A percentile compares a stretch with the other conserved stretches of the same genome.
Conservation (phyloP, 2,797 vertebrate species). For the Trachurus trachurus region DNA sequence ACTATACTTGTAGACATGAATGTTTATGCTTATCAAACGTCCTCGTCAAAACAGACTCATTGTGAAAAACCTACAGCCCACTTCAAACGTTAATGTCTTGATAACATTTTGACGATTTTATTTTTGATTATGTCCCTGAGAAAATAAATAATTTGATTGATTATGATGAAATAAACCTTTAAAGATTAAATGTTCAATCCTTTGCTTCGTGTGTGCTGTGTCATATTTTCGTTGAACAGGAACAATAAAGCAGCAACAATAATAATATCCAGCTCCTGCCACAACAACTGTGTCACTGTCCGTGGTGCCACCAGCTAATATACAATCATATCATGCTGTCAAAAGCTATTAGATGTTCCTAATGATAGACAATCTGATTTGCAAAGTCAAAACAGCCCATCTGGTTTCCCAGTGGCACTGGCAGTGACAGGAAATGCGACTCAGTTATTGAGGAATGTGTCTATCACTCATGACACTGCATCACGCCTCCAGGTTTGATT, state of each 20-base stretch:
- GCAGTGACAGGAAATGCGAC: background rate
- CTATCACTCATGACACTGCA: background rate
- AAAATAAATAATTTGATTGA: too few relatives aligned
- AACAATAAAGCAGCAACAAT: background rate
- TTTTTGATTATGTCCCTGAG: too few relatives aligned
- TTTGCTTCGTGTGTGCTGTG: background rate
- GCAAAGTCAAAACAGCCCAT: slow-evolving; percentile 26
- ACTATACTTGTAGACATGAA: too few relatives aligned
- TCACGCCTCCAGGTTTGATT: background rate
- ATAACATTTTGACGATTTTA: too few relatives aligned
- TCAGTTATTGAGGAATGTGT: background rate
- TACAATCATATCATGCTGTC: slow-evolving; percentile 16
- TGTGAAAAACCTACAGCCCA: too few relatives aligned
- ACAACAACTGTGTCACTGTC: background rate
- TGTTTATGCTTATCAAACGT: too few relatives aligned
- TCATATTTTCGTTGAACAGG: background rate
- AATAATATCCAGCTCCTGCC: background rate
- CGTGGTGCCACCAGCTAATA: background rate
- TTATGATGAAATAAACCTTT: background rate
- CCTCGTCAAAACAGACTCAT: too few relatives aligned
- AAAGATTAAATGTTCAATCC: background rate
- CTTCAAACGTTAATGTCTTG: too few relatives aligned
- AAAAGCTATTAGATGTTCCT: slow-evolving; percentile 15
- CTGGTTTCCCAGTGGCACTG: background rate
- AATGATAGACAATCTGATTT: background rate